These are phyloP conservation scores for Chaetops frenatus DNA, from an alignment of 2,113 vertebrate species.

Conservation along the genomic window DNA sequence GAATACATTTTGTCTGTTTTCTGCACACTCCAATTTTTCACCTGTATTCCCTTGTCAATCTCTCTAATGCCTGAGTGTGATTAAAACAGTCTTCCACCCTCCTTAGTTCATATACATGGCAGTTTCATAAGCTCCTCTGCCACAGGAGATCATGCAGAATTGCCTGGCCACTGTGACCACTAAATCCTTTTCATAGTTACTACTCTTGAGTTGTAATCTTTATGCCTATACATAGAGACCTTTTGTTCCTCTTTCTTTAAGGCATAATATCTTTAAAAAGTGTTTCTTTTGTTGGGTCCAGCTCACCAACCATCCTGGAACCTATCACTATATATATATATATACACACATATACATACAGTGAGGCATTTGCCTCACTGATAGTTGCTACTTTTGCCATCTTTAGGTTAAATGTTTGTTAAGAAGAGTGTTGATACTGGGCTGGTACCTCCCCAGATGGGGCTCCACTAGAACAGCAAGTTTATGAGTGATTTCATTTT, in stretches of 20 bases:
- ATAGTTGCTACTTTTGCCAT: not conserved
- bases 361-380: not conserved
- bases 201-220: not conserved
- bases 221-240: not conserved
- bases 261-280: not conserved
- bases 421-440: not conserved
- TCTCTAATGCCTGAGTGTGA: not conserved
- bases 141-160: not conserved
- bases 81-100: not conserved
- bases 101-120: not conserved
- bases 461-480: not conserved
- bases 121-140: not conserved
- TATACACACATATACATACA: not conserved
- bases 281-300: not conserved
- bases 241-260: not conserved
- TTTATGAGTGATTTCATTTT: not conserved
- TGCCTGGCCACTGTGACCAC: not conserved
- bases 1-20: constrained; percentile 1
- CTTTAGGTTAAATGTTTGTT: not conserved
- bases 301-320: not conserved
- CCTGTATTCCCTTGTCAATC: not conserved
- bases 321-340: not conserved
- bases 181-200: not conserved
- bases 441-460: not conserved
- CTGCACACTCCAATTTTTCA: not conserved